Base-by-base conservation (phyloP, 2,888 invertebrate genomes). In the Callosobruchus maculatus region DNA sequence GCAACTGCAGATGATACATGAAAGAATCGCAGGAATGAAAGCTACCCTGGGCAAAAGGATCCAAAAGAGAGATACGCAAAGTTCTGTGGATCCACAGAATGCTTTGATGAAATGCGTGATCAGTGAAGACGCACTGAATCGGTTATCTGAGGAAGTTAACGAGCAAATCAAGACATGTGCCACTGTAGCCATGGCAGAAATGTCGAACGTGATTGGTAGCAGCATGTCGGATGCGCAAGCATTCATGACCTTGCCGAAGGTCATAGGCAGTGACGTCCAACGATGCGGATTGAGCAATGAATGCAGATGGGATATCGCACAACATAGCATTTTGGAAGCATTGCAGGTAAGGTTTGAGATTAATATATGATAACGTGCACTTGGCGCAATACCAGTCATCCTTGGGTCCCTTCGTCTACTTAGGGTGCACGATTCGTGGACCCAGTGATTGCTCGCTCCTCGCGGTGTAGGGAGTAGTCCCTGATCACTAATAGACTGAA, bases 181-280 rank as follows among this genome's bases (percentile, higher is more conserved):
- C 9, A 76, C 77, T 2, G 73, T 77, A 0, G 77, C 76, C n/a
- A 31, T 78, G 31, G 76, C 77, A 0, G 77, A 80, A 72, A 77
- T 77, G 68, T 72, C 72, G 9, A 80, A 80, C 70, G 79, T 80
- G 20, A 77, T 80, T 22, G 79, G 75, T 21, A 74, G 73, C 69
- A 80, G 79, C 68, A 73, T 78, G 13, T 75, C 76, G 21, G 77
- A 79, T 30, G 79, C 77, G 0, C 80, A 80, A 73, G 75, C 77
- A 7, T 80, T 80, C 68, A 79, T 80, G 78, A 70, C 72, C 49
- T 74, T 80, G 31, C 77, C 80, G 9, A 30, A 74, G 4, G 72
- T 76, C 13, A 75, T 80, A 49, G 78, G 77, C 26, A 74, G 68
- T 22, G 78, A 79, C 70, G 72, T 80, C 9, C 72, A 78, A 70